These are phyloP conservation scores for Cephus pygmeus DNA, from an alignment of 2,888 invertebrate genomes.

Conservation along the genomic window DNA sequence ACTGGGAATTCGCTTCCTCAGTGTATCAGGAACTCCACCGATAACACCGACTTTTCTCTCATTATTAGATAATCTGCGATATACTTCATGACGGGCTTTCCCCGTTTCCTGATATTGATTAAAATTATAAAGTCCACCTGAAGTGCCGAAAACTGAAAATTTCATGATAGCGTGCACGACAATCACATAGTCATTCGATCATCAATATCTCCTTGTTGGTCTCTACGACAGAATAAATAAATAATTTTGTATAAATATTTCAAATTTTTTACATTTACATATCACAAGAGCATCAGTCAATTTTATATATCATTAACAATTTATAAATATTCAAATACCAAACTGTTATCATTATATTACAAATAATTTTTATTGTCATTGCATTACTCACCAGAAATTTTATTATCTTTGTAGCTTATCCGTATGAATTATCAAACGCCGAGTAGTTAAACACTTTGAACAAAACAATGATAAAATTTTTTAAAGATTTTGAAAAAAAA, in stretches of 20 bases:
- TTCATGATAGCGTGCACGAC: not conserved
- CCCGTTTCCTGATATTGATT: not conserved
- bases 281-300: too few relatives aligned
- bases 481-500: too few relatives aligned
- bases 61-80: conserved; percentile 32
- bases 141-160: not conserved
- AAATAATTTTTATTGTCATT: too few relatives aligned
- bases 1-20: not conserved
- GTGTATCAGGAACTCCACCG: conserved; percentile 27
- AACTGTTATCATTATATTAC: too few relatives aligned
- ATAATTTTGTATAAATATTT: not conserved
- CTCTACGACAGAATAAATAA: not conserved
- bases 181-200: not conserved
- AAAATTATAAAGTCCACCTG: not conserved
- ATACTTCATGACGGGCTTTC: conserved; percentile 27
- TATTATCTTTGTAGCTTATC: too few relatives aligned
- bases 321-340: not conserved
- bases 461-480: too few relatives aligned
- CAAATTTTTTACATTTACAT: too few relatives aligned
- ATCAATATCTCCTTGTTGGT: not conserved
- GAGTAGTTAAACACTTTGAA: too few relatives aligned
- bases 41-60: conserved; percentile 41
- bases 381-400: too few relatives aligned
- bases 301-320: too few relatives aligned
- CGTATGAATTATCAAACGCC: too few relatives aligned